A percentile compares a stretch with the other conserved stretches of the same genome.
phyloP scores from a whole-genome alignment of 53 echinoderm and acorn worm species.

The Henricia sp. region DNA sequence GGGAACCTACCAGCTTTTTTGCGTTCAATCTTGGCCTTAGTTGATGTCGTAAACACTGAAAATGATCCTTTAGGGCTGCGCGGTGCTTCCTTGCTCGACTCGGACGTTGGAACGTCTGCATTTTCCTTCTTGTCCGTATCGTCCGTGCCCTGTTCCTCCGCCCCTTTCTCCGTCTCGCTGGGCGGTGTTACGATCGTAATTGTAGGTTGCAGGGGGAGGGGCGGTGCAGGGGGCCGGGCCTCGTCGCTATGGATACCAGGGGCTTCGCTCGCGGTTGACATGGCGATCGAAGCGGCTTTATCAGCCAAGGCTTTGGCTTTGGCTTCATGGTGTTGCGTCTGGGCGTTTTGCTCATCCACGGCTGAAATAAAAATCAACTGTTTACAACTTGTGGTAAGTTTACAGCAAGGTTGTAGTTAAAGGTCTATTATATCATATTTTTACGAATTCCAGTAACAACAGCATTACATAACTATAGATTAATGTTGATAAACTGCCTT shows the following conservation, averaged over 20 bases:
- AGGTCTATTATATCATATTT: too few species aligned
- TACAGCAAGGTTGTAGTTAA: too few species aligned
- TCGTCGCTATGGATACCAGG: background rate
- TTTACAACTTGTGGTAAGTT: too few species aligned
- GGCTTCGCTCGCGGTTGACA: conserved; percentile 48
- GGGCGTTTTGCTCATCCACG: conserved; percentile 98
- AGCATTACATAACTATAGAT: too few species aligned
- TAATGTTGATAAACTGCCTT: too few species aligned
- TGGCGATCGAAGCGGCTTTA: conserved; percentile 63
- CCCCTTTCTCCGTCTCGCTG: conserved; percentile 53
- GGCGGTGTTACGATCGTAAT: conserved; percentile 79
- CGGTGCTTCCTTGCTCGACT: conserved; percentile 53
- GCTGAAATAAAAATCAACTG: conserved; percentile 74
- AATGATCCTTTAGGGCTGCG: conserved; percentile 56
- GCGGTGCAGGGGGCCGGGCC: background rate
- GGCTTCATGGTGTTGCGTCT: conserved; percentile 88
- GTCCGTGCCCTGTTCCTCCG: conserved; percentile 37
- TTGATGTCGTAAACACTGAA: conserved; percentile 72
- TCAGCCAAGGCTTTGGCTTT: conserved; percentile 70
- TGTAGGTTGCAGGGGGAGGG: conserved; percentile 34
- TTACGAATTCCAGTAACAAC: too few species aligned
- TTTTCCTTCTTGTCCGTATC: conserved; percentile 7
- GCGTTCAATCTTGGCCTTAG: conserved; percentile 91
- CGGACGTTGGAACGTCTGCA: conserved; percentile 47
- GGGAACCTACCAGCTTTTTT: conserved; percentile 84